phyloP scores from a whole-genome alignment of 2,888 invertebrate genomes.

The Brenthis daphne region DNA sequence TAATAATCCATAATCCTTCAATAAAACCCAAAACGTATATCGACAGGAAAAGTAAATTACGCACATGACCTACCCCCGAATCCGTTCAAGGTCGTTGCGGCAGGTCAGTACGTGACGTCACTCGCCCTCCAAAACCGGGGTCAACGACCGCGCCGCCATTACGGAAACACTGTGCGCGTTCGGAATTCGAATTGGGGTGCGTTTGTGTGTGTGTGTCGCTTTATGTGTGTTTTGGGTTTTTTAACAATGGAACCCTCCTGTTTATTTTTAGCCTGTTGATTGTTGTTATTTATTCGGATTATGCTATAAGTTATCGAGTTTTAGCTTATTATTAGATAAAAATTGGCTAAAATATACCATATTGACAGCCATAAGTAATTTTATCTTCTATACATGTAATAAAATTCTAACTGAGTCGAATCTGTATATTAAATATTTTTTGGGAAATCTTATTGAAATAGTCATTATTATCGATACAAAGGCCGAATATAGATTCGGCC shows the following conservation, averaged over 20 bases:
- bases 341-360: too few relatives aligned
- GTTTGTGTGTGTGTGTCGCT: slow-evolving; percentile 19
- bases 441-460: too few relatives aligned
- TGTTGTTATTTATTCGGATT: slow-evolving; percentile 33
- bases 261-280: slow-evolving; percentile 41
- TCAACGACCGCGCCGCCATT: slow-evolving; percentile 72
- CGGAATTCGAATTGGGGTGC: slow-evolving; percentile 77
- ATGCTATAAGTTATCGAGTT: neutral
- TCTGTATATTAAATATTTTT: too few relatives aligned
- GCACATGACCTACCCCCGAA: slow-evolving; percentile 36
- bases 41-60: slow-evolving; percentile 16
- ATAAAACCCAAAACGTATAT: slow-evolving; percentile 4
- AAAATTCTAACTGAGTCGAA: too few relatives aligned
- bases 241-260: slow-evolving; percentile 42
- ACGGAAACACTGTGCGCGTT: slow-evolving; percentile 78
- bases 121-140: slow-evolving; percentile 77
- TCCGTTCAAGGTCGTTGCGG: slow-evolving; percentile 74
- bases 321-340: too few relatives aligned
- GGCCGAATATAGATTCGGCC: too few relatives aligned
- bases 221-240: slow-evolving; percentile 49
- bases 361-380: too few relatives aligned
- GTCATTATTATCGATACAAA: too few relatives aligned
- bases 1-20: neutral
- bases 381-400: too few relatives aligned
- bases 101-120: slow-evolving; percentile 79